Evolutionary conservation across 2,888 invertebrate species (phyloP).

Genomic region (Agonopterix subpropinquella): DNA sequence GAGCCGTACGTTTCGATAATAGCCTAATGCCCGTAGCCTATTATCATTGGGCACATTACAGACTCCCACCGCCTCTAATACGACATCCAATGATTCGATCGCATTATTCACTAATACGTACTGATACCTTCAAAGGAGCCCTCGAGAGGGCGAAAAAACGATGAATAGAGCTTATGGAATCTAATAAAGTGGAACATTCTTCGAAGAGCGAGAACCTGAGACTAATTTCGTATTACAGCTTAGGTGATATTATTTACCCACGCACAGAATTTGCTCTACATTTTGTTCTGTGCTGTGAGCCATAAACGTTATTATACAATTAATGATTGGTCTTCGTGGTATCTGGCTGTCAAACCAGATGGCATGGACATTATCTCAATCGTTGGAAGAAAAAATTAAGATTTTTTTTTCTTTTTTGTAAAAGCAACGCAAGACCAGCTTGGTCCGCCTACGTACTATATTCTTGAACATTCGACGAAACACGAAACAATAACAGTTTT

Average conservation of each 20-base stretch:
- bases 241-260: not conserved
- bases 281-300: no score
- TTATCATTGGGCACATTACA: constrained; percentile 62
- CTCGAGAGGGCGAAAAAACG: constrained; percentile 58
- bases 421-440: no score
- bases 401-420: no score
- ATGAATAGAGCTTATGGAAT: constrained; percentile 70
- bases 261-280: not conserved
- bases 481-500: no score
- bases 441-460: no score
- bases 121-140: constrained; percentile 57
- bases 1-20: constrained; percentile 35
- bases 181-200: constrained; percentile 70
- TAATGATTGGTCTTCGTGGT: no score
- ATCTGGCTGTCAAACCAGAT: no score
- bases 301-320: no score
- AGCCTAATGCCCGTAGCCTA: constrained; percentile 56
- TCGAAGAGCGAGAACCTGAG: constrained; percentile 35
- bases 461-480: no score
- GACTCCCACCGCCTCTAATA: constrained; percentile 49
- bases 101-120: constrained; percentile 67
- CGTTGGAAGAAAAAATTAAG: no score
- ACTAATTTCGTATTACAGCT: constrained; percentile 46
- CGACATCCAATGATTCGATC: constrained; percentile 63
- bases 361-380: no score